Evolutionary conservation across 2,797 vertebrate species (phyloP), one percentile per base, ranked within the genome.

Genomic region (Lagorchestes hirsutus): DNA sequence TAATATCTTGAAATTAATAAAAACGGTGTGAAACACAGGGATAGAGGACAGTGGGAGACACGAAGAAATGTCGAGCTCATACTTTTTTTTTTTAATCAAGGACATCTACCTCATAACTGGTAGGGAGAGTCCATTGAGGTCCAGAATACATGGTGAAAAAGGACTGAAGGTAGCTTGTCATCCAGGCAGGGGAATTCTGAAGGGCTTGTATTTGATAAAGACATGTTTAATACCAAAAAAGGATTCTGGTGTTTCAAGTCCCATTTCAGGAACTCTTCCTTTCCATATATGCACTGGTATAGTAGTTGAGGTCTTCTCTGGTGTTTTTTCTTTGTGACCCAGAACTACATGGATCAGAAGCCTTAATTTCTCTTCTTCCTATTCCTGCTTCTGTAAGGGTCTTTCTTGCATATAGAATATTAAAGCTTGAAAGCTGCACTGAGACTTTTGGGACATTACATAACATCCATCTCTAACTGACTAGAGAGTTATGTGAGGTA

Each of bases 91-190:
- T 29, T 54, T 4, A 90, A 90, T 40, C 16, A 74, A 24, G 14
- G 34, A 18, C 67, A 74, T 40, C 16, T 40, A 6, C 87, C 87
- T 46, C 4, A 16, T 54, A 4, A 50, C 28, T 46, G 40, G 1
- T 90, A 1, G 50, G 31, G 3, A 31, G 6, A 90, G 46, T 12
- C 90, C 90, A 12, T 14, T 34, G 90, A 46, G 74, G 92, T 54
- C 31, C 52, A 59, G 93, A n/a, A 59, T 50, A 82, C 67, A 24
- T 8, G 1, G 16, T 46, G 22, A 10, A 74, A 74, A 74, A 54
- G 54, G 87, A 74, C 54, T 54, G 93, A 95, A n/a, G 34, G 91
- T 55, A 13, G 8, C 94, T 90, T 54, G 92, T 55, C 93, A 74
- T 46, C 90, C 14, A 90, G 2, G 52, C 13, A 16, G 90, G 28